Conservation (phyloP, 35 echinoderm and acorn worm species). For the Apostichopus parvimensis region DNA sequence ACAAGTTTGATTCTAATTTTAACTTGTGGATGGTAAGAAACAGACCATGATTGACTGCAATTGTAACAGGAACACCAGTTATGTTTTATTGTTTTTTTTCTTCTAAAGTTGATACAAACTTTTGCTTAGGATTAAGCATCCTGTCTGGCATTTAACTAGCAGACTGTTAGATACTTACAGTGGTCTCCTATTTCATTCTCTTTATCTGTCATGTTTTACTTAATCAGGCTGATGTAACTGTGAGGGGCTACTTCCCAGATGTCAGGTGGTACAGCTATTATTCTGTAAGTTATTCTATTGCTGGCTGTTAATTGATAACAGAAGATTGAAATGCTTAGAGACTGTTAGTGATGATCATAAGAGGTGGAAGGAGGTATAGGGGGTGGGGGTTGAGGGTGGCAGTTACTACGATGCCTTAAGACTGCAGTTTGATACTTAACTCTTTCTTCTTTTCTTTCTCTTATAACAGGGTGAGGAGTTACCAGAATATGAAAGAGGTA, state of each 20-base stretch:
- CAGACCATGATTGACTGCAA: too few species aligned
- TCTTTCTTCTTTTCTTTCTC: not conserved
- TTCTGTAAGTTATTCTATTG: slow-evolving; percentile 52
- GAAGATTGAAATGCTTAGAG: not conserved
- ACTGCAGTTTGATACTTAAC: not conserved
- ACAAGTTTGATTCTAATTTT: too few species aligned
- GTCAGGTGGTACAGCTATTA: slow-evolving; percentile 91
- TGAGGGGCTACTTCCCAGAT: slow-evolving; percentile 81
- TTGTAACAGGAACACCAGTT: too few species aligned
- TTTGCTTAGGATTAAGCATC: too few species aligned
- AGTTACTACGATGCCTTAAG: too few species aligned
- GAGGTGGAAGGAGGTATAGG: too few species aligned
- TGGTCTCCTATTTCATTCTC: not conserved
- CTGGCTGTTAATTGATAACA: not conserved
- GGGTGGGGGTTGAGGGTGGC: too few species aligned
- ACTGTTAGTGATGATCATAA: too few species aligned
- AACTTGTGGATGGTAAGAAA: too few species aligned
- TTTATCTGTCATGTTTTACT: not conserved
- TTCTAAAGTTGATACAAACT: not conserved
- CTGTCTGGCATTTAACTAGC: too few species aligned
- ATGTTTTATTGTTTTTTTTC: not conserved
- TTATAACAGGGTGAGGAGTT: slow-evolving; percentile 41
- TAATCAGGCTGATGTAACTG: not conserved
- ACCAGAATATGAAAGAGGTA: not conserved
- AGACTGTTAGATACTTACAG: too few species aligned